Conservation (phyloP, 2,888 invertebrate genomes). For the Priapulus caudatus region DNA sequence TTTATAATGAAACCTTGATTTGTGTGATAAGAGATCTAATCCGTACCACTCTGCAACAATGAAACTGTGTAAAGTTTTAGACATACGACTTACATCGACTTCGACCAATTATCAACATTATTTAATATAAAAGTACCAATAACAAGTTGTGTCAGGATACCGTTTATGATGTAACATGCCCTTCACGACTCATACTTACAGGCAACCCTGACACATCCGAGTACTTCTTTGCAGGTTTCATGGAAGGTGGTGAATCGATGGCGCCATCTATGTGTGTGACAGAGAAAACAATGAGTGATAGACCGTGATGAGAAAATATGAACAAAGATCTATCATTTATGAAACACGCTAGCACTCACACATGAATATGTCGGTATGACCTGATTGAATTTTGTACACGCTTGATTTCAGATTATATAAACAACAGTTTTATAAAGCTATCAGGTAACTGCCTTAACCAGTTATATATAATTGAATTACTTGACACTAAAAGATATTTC, state of each 20-base stretch:
- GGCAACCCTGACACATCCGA: conserved; percentile 80
- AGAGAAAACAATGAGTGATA: conserved; percentile 7
- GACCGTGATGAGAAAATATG: conserved; percentile 7
- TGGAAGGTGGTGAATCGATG: conserved; percentile 80
- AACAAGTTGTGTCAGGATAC: too few species aligned
- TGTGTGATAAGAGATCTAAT: too few species aligned
- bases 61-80: too few species aligned
- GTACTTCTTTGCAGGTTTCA: conserved; percentile 81
- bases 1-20: too few species aligned
- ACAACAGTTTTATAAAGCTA: too few species aligned
- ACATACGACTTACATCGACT: too few species aligned
- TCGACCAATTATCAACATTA: too few species aligned
- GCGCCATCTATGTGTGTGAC: conserved; percentile 62
- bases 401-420: too few species aligned
- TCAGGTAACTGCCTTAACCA: background rate
- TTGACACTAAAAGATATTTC: background rate
- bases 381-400: too few species aligned
- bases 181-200: conserved; percentile 38
- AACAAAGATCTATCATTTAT: background rate
- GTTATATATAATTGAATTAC: conserved; percentile 21
- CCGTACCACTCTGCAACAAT: too few species aligned
- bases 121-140: too few species aligned
- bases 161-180: background rate
- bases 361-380: too few species aligned
- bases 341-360: background rate